Conservation (phyloP, 2,888 invertebrate genomes). For the Hemaris fuciformis region DNA sequence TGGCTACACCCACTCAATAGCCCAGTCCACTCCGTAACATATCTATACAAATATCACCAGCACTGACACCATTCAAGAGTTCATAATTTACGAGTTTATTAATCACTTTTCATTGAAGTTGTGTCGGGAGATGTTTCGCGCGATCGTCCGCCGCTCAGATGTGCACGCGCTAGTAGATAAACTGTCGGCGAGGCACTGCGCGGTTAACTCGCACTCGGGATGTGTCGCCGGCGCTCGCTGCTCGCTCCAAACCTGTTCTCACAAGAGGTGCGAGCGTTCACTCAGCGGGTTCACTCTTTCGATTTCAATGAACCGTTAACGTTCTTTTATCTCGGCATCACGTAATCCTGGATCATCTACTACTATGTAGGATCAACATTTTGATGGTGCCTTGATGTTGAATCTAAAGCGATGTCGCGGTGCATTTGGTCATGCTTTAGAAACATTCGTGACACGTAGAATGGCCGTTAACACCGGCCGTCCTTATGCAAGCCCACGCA, state of each 20-base stretch:
- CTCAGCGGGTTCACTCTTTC: slow-evolving; percentile 62
- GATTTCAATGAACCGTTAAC: slow-evolving; percentile 80
- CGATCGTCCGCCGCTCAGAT: slow-evolving; percentile 37
- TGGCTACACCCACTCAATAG: slow-evolving; percentile 56
- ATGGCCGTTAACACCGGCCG: slow-evolving; percentile 49
- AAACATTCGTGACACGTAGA: slow-evolving; percentile 54
- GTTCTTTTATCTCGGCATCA: slow-evolving; percentile 57
- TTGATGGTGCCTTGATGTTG: neutral
- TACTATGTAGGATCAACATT: neutral
- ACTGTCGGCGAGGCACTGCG: slow-evolving; percentile 74
- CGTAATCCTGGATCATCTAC: slow-evolving; percentile 49
- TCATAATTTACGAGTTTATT: slow-evolving; percentile 13
- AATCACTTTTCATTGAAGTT: slow-evolving; percentile 34
- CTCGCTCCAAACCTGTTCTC: slow-evolving; percentile 69
- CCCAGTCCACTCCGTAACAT: slow-evolving; percentile 53
- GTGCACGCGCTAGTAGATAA: slow-evolving; percentile 63
- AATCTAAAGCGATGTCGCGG: slow-evolving; percentile 20
- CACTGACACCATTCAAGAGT: slow-evolving; percentile 52
- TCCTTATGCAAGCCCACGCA: slow-evolving; percentile 64
- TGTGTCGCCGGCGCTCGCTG: slow-evolving; percentile 53
- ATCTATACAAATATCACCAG: slow-evolving; percentile 47
- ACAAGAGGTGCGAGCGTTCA: slow-evolving; percentile 51
- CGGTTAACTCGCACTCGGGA: slow-evolving; percentile 63
- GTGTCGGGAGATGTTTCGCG: slow-evolving; percentile 41
- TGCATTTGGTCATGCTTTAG: slow-evolving; percentile 26